Evolutionary conservation across 30 jellyfish, hydroid and myxozoan genomes (phyloP).

Genomic region (Aurelia aurita complex sp. Pacific): DNA sequence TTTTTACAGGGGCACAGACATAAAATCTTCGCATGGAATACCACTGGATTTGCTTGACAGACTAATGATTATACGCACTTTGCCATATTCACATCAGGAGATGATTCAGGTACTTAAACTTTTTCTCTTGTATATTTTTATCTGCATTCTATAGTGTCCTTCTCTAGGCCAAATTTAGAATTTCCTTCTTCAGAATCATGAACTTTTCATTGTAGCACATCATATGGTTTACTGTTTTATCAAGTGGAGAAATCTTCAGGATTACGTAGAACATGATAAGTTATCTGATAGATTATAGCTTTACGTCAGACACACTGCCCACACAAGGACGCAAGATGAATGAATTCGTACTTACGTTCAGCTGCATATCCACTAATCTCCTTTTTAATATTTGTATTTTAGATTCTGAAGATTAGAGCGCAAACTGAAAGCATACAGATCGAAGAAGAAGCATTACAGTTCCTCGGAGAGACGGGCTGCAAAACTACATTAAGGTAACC

Average conservation of each 20-base stretch:
- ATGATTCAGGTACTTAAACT: conserved; percentile 62
- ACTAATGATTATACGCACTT: conserved; percentile 87
- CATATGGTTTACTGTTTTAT: too few species aligned
- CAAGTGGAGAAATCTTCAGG: too few species aligned
- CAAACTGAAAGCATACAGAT: conserved; percentile 85
- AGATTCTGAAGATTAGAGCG: conserved; percentile 84
- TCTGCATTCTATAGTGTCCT: too few species aligned
- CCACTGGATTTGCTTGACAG: conserved; percentile 97
- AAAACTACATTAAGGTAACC: conserved; percentile 79
- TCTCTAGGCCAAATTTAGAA: too few species aligned
- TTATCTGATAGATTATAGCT: too few species aligned
- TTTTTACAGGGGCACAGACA: conserved; percentile 88
- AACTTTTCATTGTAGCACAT: too few species aligned
- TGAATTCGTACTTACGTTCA: too few species aligned
- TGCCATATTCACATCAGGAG: conserved; percentile 94
- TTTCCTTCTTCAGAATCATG: too few species aligned
- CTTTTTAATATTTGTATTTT: neutral
- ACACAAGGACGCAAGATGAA: too few species aligned
- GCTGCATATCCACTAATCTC: neutral
- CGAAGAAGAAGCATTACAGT: conserved; percentile 79
- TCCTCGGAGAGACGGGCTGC: conserved; percentile 89
- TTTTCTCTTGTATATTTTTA: too few species aligned
- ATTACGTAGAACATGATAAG: too few species aligned
- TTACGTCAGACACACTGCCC: too few species aligned
- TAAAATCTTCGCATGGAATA: conserved; percentile 96